Evolutionary conservation across 2,888 invertebrate genomes (phyloP).

Genomic region (Nesidiocoris tenuis): DNA sequence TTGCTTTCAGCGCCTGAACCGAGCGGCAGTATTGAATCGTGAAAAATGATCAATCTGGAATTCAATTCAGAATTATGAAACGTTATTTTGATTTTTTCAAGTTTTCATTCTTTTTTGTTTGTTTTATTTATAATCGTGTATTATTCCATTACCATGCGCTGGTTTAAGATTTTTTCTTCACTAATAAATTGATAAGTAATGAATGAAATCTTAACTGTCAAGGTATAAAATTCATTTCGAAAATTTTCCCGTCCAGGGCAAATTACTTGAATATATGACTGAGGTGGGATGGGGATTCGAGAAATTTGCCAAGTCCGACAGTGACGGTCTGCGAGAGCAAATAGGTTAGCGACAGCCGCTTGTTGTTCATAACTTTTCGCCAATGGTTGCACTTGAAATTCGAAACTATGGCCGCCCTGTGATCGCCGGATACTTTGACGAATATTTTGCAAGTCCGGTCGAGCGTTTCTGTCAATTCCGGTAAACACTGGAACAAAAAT

Average conservation of each 20-base stretch:
- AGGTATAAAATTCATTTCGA: background rate
- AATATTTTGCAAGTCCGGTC: constrained; percentile 45
- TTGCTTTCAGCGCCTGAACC: constrained; percentile 57
- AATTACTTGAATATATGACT: constrained; percentile 47
- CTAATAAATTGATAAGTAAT: too few species aligned
- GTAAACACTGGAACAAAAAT: constrained; percentile 42
- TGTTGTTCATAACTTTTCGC: constrained; percentile 46
- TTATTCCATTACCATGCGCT: too few species aligned
- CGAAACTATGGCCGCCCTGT: constrained; percentile 42
- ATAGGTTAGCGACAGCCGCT: constrained; percentile 48
- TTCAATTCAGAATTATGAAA: too few species aligned
- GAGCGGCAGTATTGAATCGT: constrained; percentile 63
- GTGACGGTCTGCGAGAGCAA: constrained; percentile 48
- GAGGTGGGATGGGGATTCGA: constrained; percentile 43
- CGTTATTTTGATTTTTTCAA: too few species aligned
- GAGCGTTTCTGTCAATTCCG: constrained; percentile 41
- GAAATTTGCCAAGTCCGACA: constrained; percentile 45
- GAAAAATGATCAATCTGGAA: constrained; percentile 63
- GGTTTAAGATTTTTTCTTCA: too few species aligned
- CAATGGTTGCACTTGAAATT: constrained; percentile 48
- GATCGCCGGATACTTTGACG: constrained; percentile 44
- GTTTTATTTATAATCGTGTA: too few species aligned
- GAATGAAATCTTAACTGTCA: background rate
- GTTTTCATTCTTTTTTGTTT: too few species aligned
- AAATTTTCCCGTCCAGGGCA: background rate